Evolutionary conservation across 2,888 invertebrate species (phyloP), one percentile per base, ranked within the genome.

Genomic region (Thumatha senex): DNA sequence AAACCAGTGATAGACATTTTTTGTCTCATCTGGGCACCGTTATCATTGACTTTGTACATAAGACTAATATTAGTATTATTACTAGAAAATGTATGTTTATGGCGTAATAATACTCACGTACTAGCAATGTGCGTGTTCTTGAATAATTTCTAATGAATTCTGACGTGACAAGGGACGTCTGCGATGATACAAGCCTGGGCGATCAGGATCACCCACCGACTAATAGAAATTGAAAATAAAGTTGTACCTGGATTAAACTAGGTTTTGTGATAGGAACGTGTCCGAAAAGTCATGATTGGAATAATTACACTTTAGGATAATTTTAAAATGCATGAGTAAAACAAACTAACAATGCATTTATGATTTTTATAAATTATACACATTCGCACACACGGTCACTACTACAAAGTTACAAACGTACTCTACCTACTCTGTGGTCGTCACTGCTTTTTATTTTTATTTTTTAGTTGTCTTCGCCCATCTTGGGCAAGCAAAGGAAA

Each of bases 81-180:
- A 39, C 33, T 9, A 29, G 33, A 56, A 51, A 63, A 67, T 67
- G 53, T 65, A 57, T 52, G 68, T 54, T 57, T 46, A 53, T 35
- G 47, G 52, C 54, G 48, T 54, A 41, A 40, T 56, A 57, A 39
- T 51, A 57, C 53, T 58, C 34, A 60, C 54, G 30, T 43, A 42
- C 46, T 54, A 53, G 54, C 57, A 54, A 64, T 12, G 33, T 72
- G 67, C 63, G 63, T 70, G 76, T 68, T 77, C 70, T 76, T 74
- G 76, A 74, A 76, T 71, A 70, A 66, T 72, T 72, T 69, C 61
- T 64, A 50, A 54, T 61, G 62, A 67, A 65, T 61, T 67, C 58
- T 74, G 70, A 70, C 69, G 71, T 72, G 72, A 72, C 72, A 67
- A 61, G 57, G 54, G 51, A 61, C 45, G 42, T 33, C 42, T 42